Conservation (phyloP, 1,140 invertebrate genomes). For the Sitobion miscanthi region DNA sequence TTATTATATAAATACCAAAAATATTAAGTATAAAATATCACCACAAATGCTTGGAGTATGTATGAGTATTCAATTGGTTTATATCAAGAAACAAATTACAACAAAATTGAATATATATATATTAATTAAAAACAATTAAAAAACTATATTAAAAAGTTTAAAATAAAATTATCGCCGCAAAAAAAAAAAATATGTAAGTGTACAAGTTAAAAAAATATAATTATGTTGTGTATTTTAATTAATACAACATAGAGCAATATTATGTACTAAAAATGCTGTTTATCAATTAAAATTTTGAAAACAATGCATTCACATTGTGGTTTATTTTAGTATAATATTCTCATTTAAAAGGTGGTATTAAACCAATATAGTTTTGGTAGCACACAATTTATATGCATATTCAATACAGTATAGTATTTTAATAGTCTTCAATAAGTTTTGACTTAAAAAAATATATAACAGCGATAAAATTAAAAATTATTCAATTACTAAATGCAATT, state of each 20-base stretch:
- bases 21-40: conserved; percentile 1
- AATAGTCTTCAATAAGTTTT: background rate
- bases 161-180: background rate
- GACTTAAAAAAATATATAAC: background rate
- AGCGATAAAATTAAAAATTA: background rate
- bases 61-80: background rate
- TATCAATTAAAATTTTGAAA: background rate
- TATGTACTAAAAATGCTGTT: background rate
- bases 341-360: too few species aligned
- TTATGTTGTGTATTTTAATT: background rate
- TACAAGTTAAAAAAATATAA: background rate
- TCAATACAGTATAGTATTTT: background rate
- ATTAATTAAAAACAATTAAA: background rate
- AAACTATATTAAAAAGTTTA: background rate
- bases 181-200: background rate
- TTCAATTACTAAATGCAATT: background rate
- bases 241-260: background rate
- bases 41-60: background rate
- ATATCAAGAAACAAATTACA: background rate
- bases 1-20: conserved; percentile 1
- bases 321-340: background rate
- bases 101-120: background rate
- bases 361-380: background rate
- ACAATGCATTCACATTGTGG: background rate
- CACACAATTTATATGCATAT: background rate